Evolutionary conservation across 2,888 invertebrate species (phyloP).

Genomic region (Pammene aurita): DNA sequence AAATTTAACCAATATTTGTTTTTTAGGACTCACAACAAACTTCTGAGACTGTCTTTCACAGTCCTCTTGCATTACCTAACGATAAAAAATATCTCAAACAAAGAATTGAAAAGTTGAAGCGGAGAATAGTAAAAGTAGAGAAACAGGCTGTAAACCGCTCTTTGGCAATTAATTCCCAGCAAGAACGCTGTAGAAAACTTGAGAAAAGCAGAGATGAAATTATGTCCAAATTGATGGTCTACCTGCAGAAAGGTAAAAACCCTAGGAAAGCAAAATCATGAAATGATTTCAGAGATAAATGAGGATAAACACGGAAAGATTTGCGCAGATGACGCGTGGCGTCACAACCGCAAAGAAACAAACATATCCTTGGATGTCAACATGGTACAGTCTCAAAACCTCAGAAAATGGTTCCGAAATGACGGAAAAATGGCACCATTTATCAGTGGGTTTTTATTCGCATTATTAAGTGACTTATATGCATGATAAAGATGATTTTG

Average conservation of each 20-base stretch:
- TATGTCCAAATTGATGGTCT: constrained; percentile 1
- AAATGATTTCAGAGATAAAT: no score
- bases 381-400: no score
- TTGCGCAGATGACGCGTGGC: no score
- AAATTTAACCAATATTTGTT: background rate
- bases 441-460: no score
- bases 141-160: background rate
- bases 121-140: background rate
- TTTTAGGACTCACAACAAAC: background rate
- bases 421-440: no score
- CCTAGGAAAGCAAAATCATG: background rate
- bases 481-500: no score
- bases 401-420: no score
- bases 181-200: background rate
- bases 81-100: background rate
- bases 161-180: background rate
- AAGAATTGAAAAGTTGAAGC: background rate
- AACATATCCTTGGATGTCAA: no score
- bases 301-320: no score
- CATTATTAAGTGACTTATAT: no score
- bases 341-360: no score
- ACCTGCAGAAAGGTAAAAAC: background rate
- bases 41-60: background rate
- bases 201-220: constrained; percentile 2
- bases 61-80: background rate